Conservation (phyloP, 2,888 invertebrate genomes). For the Thymelicus acteon region DNA sequence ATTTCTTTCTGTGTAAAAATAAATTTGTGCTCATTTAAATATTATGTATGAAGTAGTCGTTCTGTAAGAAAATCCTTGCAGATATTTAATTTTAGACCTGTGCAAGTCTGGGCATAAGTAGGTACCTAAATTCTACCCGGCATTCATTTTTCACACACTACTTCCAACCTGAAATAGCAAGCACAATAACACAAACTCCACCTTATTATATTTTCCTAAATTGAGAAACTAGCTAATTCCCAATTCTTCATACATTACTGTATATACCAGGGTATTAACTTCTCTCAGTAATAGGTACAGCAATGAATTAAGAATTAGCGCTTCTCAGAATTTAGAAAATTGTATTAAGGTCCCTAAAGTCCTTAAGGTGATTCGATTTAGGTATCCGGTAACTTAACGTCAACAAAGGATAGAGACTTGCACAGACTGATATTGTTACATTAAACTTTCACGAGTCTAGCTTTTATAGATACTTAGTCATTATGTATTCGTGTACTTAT, state of each 20-base stretch:
- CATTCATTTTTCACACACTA: background rate
- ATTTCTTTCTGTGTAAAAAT: slow-evolving; percentile 68
- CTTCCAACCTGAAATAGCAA: too few relatives aligned
- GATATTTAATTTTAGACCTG: slow-evolving; percentile 14
- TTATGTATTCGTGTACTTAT: slow-evolving; percentile 66
- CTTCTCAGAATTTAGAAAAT: too few relatives aligned
- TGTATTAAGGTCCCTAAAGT: too few relatives aligned
- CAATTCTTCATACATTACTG: too few relatives aligned
- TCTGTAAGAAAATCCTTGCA: slow-evolving; percentile 42
- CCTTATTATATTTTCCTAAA: too few relatives aligned
- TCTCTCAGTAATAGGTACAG: too few relatives aligned
- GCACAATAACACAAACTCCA: too few relatives aligned
- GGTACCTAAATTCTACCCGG: background rate
- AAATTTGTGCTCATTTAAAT: slow-evolving; percentile 63
- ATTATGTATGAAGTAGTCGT: slow-evolving; percentile 55
- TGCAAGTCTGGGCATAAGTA: slow-evolving; percentile 8
- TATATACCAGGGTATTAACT: too few relatives aligned
- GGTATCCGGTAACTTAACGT: too few relatives aligned
- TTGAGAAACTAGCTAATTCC: too few relatives aligned
- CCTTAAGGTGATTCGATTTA: too few relatives aligned
- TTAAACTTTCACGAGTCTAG: slow-evolving; percentile 45
- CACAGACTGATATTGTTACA: slow-evolving; percentile 12
- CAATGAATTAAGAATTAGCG: too few relatives aligned
- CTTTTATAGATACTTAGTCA: slow-evolving; percentile 59
- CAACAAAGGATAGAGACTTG: slow-evolving; percentile 7